Evolutionary conservation across 92 coral and sea anemone species (phyloP), one percentile per base, ranked within the genome.

Genomic region (Micromussa lordhowensis): DNA sequence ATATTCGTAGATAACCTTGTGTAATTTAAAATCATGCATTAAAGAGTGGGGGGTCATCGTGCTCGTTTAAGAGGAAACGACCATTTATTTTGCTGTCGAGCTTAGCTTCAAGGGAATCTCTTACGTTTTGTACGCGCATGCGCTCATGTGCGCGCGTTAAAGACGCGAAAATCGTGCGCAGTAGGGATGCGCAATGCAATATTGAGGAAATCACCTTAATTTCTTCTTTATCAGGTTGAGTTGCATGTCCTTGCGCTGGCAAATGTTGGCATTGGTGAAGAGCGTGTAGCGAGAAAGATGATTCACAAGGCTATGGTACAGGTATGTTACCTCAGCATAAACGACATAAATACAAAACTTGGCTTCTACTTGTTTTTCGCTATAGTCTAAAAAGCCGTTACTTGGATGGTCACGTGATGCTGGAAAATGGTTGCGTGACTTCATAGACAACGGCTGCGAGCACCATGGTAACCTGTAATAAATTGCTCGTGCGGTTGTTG

Each of bases 301-400:
- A 93, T 97, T 29, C 99, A 97, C 75, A 97, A 94, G 82, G 98
- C 98, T 11, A 96, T 97, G 98, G 82, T 90, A 69, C 98, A 95
- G 98, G 99, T 97, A 74, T 30, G 88, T 54, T 35, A 73, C 16
- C 26, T 18, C 4, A 73, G 40, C 26, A 32, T 32, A 31, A n/a
- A 35, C 21, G 19, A 71, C 48, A 13, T 30, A 44, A 44, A 44
- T 44, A 8, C 8, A 44, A 44, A 44, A 8, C 51, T 12, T 44
- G 51, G n/a, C n/a, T n/a, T 44, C 51, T 8, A 55, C 61, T 11
- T 3, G 61, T 55, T 19, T 15, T 54, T 5, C 59, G 12, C 59
- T 54, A 12, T 54, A 54, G 59, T 11, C 59, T 54, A 5, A 18
- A 3, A 17, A 58, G 64, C 24, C 64, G 68, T 24, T 61, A 22